Conservation (phyloP, 1,140 invertebrate species). For the Heterodera carotae region DNA sequence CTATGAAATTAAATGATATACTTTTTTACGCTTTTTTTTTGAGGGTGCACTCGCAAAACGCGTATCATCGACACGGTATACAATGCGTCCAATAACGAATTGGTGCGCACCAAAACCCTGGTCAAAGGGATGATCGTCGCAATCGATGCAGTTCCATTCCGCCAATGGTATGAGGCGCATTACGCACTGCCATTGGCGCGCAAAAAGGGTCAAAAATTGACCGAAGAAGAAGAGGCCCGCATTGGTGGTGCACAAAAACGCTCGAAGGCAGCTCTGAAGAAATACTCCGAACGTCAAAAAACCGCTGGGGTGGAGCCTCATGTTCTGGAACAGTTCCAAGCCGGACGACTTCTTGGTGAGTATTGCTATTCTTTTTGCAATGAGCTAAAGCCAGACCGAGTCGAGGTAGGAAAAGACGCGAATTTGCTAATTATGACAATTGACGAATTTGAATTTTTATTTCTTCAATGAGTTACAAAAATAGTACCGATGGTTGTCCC, state of each 20-base stretch:
- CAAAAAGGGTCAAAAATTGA: conserved; percentile 92
- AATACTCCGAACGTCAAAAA: conserved; percentile 88
- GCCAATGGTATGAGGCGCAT: conserved; percentile 97
- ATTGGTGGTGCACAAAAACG: conserved; percentile 73
- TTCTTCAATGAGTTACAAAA: too few relatives aligned
- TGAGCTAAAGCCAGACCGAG: too few relatives aligned
- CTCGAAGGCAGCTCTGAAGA: conserved; percentile 85
- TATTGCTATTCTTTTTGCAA: conserved; percentile 43
- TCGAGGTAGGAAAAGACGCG: too few relatives aligned
- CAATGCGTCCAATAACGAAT: conserved; percentile 88
- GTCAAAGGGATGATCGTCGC: conserved; percentile 97
- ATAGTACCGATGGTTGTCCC: too few relatives aligned
- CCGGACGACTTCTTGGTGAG: conserved; percentile 78
- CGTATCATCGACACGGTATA: conserved; percentile 99
- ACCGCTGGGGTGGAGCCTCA: conserved; percentile 86
- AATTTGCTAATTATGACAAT: too few relatives aligned
- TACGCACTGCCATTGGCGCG: conserved; percentile 89
- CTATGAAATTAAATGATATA: too few relatives aligned
- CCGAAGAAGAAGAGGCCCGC: conserved; percentile 88
- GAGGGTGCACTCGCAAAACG: conserved; percentile 83
- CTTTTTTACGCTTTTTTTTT: conserved; percentile 42
- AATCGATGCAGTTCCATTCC: conserved; percentile 95
- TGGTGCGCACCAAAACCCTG: conserved; percentile 97
- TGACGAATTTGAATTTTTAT: too few relatives aligned
- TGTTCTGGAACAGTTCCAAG: conserved; percentile 93